phyloP scores from a whole-genome alignment of 2,113 vertebrate genomes.

The Calyptomena viridis region DNA sequence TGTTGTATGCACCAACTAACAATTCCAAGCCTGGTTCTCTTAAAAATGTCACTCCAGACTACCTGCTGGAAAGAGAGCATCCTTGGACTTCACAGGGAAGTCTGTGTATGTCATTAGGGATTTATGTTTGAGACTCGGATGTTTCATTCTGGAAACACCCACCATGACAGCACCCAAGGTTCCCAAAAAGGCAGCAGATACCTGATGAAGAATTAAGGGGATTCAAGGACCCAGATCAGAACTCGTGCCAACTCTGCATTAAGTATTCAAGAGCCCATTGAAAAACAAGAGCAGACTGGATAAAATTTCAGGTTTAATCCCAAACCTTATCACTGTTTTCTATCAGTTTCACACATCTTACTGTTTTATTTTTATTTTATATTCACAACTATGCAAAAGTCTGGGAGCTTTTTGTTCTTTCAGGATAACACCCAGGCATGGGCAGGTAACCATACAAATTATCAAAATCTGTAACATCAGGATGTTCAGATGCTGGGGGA shows the following conservation, averaged over 20 bases:
- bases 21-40: background rate
- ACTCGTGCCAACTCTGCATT: background rate
- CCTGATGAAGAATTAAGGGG: background rate
- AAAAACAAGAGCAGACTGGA: background rate
- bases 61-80: background rate
- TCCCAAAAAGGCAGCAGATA: background rate
- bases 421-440: background rate
- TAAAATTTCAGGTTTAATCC: background rate
- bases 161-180: rapidly evolving
- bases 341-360: rapidly evolving
- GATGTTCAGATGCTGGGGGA: background rate
- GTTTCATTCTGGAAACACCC: background rate
- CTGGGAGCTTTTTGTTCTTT: background rate
- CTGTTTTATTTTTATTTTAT: background rate
- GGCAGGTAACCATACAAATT: background rate
- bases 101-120: rapidly evolving
- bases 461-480: background rate
- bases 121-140: background rate
- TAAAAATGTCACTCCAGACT: background rate
- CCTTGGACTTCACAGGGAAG: background rate
- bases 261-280: rapidly evolving
- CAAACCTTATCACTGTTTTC: background rate
- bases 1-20: background rate
- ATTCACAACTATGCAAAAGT: background rate
- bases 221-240: background rate